Evolutionary conservation across 2,888 invertebrate species (phyloP).

Genomic region (Strigamia crassipes): DNA sequence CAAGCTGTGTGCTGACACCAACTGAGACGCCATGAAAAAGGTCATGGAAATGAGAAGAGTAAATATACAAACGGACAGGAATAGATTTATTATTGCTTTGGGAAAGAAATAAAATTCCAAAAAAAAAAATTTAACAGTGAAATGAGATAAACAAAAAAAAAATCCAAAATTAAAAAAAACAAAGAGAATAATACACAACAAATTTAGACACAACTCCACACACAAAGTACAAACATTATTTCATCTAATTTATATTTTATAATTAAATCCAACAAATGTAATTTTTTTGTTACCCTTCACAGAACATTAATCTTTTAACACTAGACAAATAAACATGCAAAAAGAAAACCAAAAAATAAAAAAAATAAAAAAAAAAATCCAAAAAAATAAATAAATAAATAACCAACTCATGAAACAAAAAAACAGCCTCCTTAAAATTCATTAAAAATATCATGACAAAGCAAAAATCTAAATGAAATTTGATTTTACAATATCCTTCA

Average conservation of each 20-base stretch:
- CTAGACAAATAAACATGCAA: background rate
- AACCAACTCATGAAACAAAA: background rate
- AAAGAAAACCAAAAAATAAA: background rate
- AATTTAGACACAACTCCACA: background rate
- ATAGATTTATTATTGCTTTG: slow-evolving; percentile 30
- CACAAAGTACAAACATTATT: background rate
- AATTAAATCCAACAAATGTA: background rate
- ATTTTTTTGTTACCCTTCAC: background rate
- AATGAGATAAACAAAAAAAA: background rate
- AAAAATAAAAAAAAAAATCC: background rate
- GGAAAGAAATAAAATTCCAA: background rate
- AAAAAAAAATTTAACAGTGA: background rate
- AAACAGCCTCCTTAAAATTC: slow-evolving; percentile 12
- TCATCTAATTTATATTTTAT: background rate
- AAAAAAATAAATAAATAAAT: background rate
- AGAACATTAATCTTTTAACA: background rate
- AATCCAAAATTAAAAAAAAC: background rate
- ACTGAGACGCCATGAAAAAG: background rate
- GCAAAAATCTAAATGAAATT: slow-evolving; percentile 40
- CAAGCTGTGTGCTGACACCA: background rate
- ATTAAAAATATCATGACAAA: slow-evolving; percentile 39
- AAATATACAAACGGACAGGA: slow-evolving; percentile 33
- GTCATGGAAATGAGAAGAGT: slow-evolving; percentile 42
- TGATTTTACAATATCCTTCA: slow-evolving; percentile 28
- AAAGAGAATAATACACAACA: background rate